Evolutionary conservation across 2,888 invertebrate species (phyloP), one percentile per base, ranked within the genome.

Genomic region (Chymomyza caudatula): DNA sequence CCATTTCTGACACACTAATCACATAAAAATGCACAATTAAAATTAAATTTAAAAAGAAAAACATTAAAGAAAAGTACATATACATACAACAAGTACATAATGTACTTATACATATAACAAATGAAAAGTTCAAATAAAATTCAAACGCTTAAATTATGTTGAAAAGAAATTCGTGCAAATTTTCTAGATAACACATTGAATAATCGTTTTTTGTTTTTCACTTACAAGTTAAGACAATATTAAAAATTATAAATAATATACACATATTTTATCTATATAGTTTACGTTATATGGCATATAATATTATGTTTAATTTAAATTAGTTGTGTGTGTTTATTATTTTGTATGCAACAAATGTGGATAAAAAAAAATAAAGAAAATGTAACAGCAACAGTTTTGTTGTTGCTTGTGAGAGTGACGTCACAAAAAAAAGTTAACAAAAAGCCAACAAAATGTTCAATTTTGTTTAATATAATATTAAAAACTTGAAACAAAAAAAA

Each of bases 21-120:
- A 47, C 23, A 62, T 64, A 71, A 62, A 68, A 68, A 61, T 51
- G 13, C 15, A 68, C 71, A 71, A 72, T 63, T n/a, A n/a, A n/a
- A 73, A 73, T 60, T 62, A 20, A 63, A 59, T 60, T 59, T 63
- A 73, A 67, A 52, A 22, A 62, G 69, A 15, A 19, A 47, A 17
- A 47, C 47, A 47, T 17, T 19, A 47, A 47, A 2, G 4, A 19
- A 47, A 17, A 47, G n/a, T 43, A 42, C 23, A 53, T 53, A 13
- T 54, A 51, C 17, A 47, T 42, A 51, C 49, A 20, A 52, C 29
- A 51, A 51, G 17, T 22, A n/a, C 11, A 53, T 57, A 55, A 65
- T 64, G 65, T 66, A 66, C 53, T 29, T 49, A 47, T 58, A 17
- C 58, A 37, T 52, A 53, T 61, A 23, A 54, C 43, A 59, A 54